A percentile compares a stretch with the other conserved stretches of the same genome.
phyloP scores from a whole-genome alignment of 2,113 vertebrate species.

The Pangasianodon gigas region DNA sequence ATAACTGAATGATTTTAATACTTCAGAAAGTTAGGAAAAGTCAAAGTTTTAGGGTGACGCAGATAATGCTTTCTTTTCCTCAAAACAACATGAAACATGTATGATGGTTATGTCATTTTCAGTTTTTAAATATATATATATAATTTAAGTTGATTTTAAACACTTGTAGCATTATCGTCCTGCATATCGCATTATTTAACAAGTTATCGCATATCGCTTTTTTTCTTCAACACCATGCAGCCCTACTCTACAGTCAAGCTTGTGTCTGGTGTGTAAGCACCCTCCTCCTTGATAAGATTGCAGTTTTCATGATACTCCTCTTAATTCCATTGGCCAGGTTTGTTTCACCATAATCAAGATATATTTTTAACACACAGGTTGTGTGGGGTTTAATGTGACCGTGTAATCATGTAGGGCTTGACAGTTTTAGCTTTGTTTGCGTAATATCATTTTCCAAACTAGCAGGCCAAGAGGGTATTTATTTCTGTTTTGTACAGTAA shows the following conservation, averaged over 20 bases:
- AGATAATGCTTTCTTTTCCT: no score
- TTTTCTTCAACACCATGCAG: no score
- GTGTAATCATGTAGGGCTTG: not conserved
- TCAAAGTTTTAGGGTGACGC: no score
- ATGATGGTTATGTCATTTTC: no score
- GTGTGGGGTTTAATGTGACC: not conserved
- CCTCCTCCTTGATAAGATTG: not conserved
- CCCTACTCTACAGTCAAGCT: not conserved
- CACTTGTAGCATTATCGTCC: no score
- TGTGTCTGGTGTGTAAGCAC: not conserved
- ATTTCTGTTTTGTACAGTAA: not conserved
- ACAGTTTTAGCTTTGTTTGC: not conserved
- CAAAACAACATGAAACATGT: no score
- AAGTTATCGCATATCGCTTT: no score
- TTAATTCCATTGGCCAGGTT: not conserved
- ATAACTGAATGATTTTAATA: no score
- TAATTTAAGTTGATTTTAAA: no score
- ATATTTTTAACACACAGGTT: not conserved
- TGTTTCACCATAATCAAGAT: not conserved
- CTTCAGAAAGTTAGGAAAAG: no score
- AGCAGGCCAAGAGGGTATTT: not conserved
- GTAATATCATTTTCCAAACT: not conserved
- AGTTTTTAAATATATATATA: no score
- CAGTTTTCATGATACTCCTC: not conserved
- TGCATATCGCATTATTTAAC: no score